A percentile compares a stretch with the other conserved stretches of the same genome.
phyloP scores from a whole-genome alignment of 2,797 vertebrate species.

The Phalloptychus januarius region DNA sequence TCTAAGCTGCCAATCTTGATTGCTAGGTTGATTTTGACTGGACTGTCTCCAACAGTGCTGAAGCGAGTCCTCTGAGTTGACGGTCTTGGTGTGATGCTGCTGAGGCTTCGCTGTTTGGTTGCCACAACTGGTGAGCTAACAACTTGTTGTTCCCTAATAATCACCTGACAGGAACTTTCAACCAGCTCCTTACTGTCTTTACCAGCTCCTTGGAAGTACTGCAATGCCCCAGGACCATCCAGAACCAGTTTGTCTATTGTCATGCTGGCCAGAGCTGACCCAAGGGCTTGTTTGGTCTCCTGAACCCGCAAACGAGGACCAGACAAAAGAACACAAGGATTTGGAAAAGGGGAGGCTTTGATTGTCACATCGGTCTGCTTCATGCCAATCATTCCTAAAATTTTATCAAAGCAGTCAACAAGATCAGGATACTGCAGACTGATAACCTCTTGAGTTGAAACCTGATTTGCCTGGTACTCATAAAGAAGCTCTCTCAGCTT shows the following conservation, averaged over 20 bases:
- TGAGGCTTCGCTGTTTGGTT: not conserved
- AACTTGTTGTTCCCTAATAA: slow-evolving; percentile 42
- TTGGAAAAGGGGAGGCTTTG: slow-evolving; percentile 7
- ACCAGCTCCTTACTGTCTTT: slow-evolving; percentile 34
- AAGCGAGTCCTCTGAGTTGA: not conserved
- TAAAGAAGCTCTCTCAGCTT: slow-evolving; percentile 50
- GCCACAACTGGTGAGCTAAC: not conserved
- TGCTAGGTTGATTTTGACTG: slow-evolving; percentile 30
- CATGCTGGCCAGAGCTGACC: slow-evolving; percentile 32
- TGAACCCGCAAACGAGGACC: slow-evolving; percentile 58
- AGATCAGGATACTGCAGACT: slow-evolving; percentile 47
- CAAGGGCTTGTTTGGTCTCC: slow-evolving; percentile 26
- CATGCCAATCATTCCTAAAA: slow-evolving; percentile 45
- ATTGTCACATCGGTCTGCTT: slow-evolving; percentile 40
- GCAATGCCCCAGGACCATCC: slow-evolving; percentile 55
- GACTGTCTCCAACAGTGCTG: rapidly evolving
- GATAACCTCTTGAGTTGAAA: slow-evolving; percentile 30
- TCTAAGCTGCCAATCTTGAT: slow-evolving; percentile 45
- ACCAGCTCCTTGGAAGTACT: slow-evolving; percentile 61
- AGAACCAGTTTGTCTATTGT: slow-evolving; percentile 29
- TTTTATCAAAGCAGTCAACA: slow-evolving; percentile 51
- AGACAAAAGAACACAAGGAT: slow-evolving; percentile 49
- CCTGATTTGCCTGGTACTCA: slow-evolving; percentile 53
- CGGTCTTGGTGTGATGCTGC: not conserved
- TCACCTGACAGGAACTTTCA: slow-evolving; percentile 47